Conservation (phyloP, 2,888 invertebrate species). For the Caenorhabditis parvicauda region DNA sequence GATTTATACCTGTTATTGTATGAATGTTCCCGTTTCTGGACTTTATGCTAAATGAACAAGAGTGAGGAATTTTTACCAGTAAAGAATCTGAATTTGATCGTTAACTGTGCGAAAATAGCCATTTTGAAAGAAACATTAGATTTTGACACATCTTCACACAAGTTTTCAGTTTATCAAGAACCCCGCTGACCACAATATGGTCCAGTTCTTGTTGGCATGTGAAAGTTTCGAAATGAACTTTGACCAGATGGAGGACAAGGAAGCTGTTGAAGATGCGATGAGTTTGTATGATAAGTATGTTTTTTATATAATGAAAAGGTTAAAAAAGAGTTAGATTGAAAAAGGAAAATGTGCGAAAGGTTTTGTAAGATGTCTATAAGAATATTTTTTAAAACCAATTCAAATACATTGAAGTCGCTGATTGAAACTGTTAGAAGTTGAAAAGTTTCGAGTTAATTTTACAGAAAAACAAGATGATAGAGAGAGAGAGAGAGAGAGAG, state of each 20-base stretch:
- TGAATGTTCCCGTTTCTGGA: not conserved
- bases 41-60: no score
- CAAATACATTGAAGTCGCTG: no score
- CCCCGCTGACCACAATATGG: conserved; percentile 24
- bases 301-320: not conserved
- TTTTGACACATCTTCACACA: not conserved
- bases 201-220: conserved; percentile 36
- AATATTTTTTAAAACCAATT: no score
- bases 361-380: no score
- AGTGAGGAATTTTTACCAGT: no score
- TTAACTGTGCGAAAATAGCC: no score
- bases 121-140: no score
- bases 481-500: not conserved
- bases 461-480: not conserved
- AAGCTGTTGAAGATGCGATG: conserved; percentile 81
- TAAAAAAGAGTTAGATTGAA: no score
- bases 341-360: no score
- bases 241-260: conserved; percentile 69
- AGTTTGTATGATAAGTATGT: conserved; percentile 83
- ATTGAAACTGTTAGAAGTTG: not conserved
- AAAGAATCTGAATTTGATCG: no score
- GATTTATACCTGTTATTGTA: not conserved
- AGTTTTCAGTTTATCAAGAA: conserved; percentile 21
- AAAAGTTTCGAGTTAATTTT: not conserved
- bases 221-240: conserved; percentile 50